A percentile compares a stretch with the other conserved stretches of the same genome.
Evolutionary conservation across 2,888 invertebrate genomes (phyloP).

Genomic region (Coelinius sp.): DNA sequence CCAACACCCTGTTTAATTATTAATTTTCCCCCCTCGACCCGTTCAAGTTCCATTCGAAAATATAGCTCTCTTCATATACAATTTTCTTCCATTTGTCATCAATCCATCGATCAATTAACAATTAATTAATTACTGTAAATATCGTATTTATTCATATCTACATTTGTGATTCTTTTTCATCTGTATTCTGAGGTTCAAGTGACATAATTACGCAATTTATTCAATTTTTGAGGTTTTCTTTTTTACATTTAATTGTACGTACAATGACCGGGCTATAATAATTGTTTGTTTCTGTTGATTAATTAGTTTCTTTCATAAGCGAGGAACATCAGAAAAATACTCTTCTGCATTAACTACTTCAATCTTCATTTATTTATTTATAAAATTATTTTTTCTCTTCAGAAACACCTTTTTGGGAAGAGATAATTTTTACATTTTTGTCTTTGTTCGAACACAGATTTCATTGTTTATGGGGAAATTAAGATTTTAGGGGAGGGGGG

Average conservation of each 20-base stretch:
- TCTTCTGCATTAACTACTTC: neutral
- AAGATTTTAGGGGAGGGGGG: neutral
- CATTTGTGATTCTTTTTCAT: slow-evolving; percentile 28
- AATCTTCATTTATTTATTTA: neutral
- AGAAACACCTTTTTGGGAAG: neutral
- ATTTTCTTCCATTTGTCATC: slow-evolving; percentile 34
- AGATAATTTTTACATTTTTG: neutral
- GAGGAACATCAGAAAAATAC: slow-evolving; percentile 12
- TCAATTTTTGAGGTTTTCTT: neutral
- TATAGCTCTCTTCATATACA: slow-evolving; percentile 45
- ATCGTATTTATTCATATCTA: slow-evolving; percentile 30
- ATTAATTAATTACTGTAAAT: slow-evolving; percentile 32
- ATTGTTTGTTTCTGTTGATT: slow-evolving; percentile 23
- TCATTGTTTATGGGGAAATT: neutral
- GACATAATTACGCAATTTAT: neutral
- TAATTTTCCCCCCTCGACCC: slow-evolving; percentile 25
- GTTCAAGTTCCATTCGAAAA: slow-evolving; percentile 44
- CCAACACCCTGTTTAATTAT: slow-evolving; percentile 40
- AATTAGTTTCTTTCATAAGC: neutral
- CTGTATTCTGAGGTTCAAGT: neutral
- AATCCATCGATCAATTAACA: slow-evolving; percentile 31
- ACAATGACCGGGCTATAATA: slow-evolving; percentile 39
- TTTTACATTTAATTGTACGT: slow-evolving; percentile 36
- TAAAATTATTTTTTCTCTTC: neutral
- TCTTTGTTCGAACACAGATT: neutral